A percentile compares a stretch with the other conserved stretches of the same genome.
Conservation (phyloP, 2,888 invertebrate species). For the Hirtodrosophila trivittata region DNA sequence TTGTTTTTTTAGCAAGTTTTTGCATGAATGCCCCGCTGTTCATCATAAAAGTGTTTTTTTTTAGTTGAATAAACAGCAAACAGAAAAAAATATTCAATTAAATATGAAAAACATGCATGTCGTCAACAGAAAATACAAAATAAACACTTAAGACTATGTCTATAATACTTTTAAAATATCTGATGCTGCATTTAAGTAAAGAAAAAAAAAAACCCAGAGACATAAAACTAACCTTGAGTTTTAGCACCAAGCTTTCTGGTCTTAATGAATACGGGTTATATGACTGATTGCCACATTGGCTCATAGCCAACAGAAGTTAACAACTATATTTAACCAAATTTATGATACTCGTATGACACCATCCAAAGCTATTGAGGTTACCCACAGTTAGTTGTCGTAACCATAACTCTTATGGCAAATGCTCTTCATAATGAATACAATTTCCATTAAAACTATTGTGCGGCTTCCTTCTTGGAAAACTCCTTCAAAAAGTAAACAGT, state of each 20-base stretch:
- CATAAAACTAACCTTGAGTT: slow-evolving; percentile 42
- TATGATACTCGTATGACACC: slow-evolving; percentile 15
- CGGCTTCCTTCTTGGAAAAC: too few relatives aligned
- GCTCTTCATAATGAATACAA: too few relatives aligned
- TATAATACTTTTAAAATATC: slow-evolving; percentile 12
- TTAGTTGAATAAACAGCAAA: slow-evolving; percentile 27
- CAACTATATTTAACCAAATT: slow-evolving; percentile 2
- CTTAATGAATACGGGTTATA: slow-evolving; percentile 41
- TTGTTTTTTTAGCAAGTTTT: slow-evolving; percentile 30
- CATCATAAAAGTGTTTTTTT: slow-evolving; percentile 27
- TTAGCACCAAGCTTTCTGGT: slow-evolving; percentile 23
- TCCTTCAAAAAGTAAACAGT: too few relatives aligned
- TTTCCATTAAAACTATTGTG: too few relatives aligned
- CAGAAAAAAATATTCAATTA: slow-evolving; percentile 21
- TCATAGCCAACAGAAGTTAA: slow-evolving; percentile 8
- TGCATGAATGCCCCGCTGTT: slow-evolving; percentile 30
- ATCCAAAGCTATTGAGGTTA: too few relatives aligned
- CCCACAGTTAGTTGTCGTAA: too few relatives aligned
- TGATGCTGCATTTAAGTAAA: slow-evolving; percentile 34
- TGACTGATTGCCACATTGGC: slow-evolving; percentile 34
- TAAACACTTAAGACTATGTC: slow-evolving; percentile 42
- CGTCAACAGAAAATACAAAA: slow-evolving; percentile 29
- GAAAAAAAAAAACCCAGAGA: slow-evolving; percentile 1
- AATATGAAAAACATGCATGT: slow-evolving; percentile 42
- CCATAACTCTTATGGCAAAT: too few relatives aligned